Percentiles rank a stretch among this genome's conserved stretches.
phyloP scores from a whole-genome alignment of 2,113 vertebrate species.

The Glareola pratincola region DNA sequence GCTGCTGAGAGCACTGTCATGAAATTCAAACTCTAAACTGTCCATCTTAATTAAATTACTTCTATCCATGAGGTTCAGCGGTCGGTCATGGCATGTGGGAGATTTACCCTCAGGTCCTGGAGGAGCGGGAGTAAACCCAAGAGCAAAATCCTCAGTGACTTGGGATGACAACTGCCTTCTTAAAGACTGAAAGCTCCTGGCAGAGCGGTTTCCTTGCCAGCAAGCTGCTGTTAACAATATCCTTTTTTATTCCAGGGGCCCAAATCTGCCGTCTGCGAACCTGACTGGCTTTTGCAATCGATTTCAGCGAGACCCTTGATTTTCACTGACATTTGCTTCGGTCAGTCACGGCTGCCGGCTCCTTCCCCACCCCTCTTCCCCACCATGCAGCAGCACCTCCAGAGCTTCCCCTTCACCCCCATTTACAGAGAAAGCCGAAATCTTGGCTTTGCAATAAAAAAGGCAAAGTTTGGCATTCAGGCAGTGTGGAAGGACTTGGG shows the following conservation, averaged over 20 bases:
- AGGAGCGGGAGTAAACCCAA: slow-evolving; percentile 23
- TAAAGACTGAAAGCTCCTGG: slow-evolving; percentile 37
- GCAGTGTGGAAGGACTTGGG: background rate
- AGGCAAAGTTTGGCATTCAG: background rate
- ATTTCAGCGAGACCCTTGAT: background rate
- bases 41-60: slow-evolving; percentile 45
- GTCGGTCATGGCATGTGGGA: slow-evolving; percentile 19
- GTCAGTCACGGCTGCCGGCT: slow-evolving; percentile 13
- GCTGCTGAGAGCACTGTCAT: background rate
- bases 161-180: slow-evolving; percentile 53
- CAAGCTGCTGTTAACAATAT: slow-evolving; percentile 56
- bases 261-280: background rate
- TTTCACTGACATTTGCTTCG: background rate
- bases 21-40: slow-evolving; percentile 10
- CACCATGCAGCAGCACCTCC: background rate
- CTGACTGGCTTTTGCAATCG: slow-evolving; percentile 24
- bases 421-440: background rate
- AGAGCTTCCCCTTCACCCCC: background rate
- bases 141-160: slow-evolving; percentile 52
- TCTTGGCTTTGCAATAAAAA: background rate
- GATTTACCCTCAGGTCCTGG: slow-evolving; percentile 28
- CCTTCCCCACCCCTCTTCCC: background rate
- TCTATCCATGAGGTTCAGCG: slow-evolving; percentile 12
- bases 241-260: slow-evolving; percentile 49
- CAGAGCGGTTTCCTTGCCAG: slow-evolving; percentile 56